These are phyloP conservation scores for Notechis scutatus DNA, from an alignment of 2,113 vertebrate species.

Conservation along the genomic window DNA sequence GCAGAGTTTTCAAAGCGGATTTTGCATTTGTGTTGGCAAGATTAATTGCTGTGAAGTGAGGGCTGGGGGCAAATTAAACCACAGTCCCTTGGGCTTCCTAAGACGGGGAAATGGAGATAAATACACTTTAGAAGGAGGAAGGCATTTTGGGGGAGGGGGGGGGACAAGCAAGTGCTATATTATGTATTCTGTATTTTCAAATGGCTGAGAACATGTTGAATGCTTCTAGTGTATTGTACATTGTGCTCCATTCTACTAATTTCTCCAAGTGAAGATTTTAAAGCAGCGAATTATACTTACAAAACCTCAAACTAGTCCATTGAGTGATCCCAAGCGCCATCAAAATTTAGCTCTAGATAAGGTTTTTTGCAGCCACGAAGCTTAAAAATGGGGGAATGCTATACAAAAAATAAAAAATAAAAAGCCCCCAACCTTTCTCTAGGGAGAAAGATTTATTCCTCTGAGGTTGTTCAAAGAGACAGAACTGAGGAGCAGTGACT, in stretches of 20 bases:
- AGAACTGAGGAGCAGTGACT: background rate
- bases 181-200: background rate
- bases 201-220: background rate
- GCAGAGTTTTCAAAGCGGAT: background rate
- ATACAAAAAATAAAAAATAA: background rate
- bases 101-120: background rate
- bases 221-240: background rate
- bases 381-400: background rate
- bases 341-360: background rate
- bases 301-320: background rate
- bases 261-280: background rate
- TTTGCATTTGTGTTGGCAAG: slow-evolving; percentile 39
- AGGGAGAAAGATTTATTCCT: background rate
- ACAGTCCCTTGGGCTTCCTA: background rate
- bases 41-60: slow-evolving; percentile 23
- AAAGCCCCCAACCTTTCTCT: background rate
- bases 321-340: background rate
- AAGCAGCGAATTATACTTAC: background rate
- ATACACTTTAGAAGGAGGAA: background rate
- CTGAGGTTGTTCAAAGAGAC: background rate
- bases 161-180: background rate
- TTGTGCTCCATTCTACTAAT: background rate
- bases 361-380: background rate
- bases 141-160: background rate
- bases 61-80: rapidly evolving